A percentile compares a stretch with the other conserved stretches of the same genome.
Conservation (phyloP, 1,140 invertebrate species). For the Neomicropteryx cornuta region DNA sequence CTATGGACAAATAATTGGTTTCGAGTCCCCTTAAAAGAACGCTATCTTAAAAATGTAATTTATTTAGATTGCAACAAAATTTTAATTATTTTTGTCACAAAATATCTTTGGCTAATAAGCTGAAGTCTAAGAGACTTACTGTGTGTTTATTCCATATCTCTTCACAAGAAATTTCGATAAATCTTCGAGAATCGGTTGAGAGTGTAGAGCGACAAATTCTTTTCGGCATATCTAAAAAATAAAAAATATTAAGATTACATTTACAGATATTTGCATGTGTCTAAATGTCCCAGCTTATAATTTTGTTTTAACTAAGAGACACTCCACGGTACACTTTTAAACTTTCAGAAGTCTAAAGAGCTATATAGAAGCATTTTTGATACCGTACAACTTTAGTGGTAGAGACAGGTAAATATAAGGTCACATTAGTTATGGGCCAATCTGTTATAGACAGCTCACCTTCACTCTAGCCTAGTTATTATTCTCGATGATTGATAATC, state of each 20-base stretch:
- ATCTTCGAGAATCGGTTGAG: slow-evolving; percentile 83
- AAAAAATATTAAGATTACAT: slow-evolving; percentile 13
- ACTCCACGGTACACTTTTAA: too few relatives aligned
- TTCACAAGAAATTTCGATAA: slow-evolving; percentile 65
- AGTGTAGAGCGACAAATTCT: slow-evolving; percentile 92
- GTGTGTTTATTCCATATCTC: slow-evolving; percentile 48
- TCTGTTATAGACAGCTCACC: too few relatives aligned
- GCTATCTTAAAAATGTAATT: not conserved
- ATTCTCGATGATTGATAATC: too few relatives aligned
- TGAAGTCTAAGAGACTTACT: slow-evolving; percentile 31
- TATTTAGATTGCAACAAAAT: not conserved
- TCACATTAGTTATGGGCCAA: too few relatives aligned
- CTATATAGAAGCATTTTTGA: too few relatives aligned
- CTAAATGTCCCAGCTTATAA: slow-evolving; percentile 3
- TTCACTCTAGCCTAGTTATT: too few relatives aligned
- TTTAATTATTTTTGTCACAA: slow-evolving; percentile 1
- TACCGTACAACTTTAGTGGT: too few relatives aligned
- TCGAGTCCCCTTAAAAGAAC: not conserved
- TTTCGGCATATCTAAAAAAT: slow-evolving; percentile 74
- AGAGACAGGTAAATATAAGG: too few relatives aligned
- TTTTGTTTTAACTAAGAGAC: too few relatives aligned
- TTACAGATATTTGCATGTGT: slow-evolving; percentile 4
- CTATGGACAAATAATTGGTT: not conserved
- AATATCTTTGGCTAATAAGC: slow-evolving; percentile 10
- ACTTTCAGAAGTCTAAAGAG: not conserved